Evolutionary conservation across 2,888 invertebrate genomes (phyloP).

Genomic region (Choristoneura rosaceana): DNA sequence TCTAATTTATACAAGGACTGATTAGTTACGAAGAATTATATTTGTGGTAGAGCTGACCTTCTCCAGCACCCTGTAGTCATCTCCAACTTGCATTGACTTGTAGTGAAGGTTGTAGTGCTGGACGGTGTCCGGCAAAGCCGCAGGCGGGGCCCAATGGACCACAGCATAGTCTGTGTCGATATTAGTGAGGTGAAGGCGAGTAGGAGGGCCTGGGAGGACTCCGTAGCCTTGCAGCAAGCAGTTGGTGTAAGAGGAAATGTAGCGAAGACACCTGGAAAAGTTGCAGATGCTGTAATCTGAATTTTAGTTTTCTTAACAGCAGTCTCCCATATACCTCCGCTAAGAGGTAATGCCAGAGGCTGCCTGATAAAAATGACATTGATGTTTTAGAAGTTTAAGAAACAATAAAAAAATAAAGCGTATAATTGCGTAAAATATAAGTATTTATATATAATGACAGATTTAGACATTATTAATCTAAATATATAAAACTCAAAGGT

Average conservation of each 20-base stretch:
- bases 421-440: too few species aligned
- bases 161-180: constrained; percentile 91
- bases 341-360: neutral
- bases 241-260: constrained; percentile 92
- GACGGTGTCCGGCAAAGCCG: constrained; percentile 89
- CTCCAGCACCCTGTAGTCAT: constrained; percentile 84
- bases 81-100: constrained; percentile 80
- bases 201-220: constrained; percentile 91
- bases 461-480: too few species aligned
- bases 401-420: too few species aligned
- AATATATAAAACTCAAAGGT: too few species aligned
- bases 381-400: too few species aligned
- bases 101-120: constrained; percentile 87
- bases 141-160: constrained; percentile 91
- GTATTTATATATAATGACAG: too few species aligned
- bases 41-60: constrained; percentile 65
- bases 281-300: neutral
- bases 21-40: too few species aligned
- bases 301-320: neutral
- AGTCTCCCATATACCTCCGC: neutral
- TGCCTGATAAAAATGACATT: too few species aligned
- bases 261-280: constrained; percentile 87
- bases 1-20: too few species aligned
- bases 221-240: constrained; percentile 94
- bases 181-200: constrained; percentile 88